Base-by-base conservation (phyloP, 2,888 invertebrate genomes). In the Suillia variegata region DNA sequence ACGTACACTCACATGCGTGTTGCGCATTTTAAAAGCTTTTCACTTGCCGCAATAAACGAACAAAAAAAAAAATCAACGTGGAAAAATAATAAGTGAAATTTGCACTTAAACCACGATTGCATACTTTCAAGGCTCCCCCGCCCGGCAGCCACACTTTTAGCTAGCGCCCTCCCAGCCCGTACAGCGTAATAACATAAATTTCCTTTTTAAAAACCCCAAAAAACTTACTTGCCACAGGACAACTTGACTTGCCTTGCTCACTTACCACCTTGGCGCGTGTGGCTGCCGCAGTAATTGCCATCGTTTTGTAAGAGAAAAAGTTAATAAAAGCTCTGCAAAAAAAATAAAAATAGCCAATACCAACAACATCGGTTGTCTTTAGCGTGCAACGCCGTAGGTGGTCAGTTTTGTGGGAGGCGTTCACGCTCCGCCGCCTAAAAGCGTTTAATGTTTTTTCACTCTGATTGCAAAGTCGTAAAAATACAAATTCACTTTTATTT, bases 361-460 rank as follows among this genome's bases (percentile, higher is more conserved):
- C n/a, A n/a, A n/a, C n/a, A n/a, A n/a, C n/a, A n/a, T n/a, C n/a
- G n/a, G n/a, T n/a, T n/a, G n/a, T n/a, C n/a, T n/a, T n/a, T n/a
- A n/a, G n/a, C n/a, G n/a, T n/a, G n/a, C n/a, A n/a, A n/a, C n/a
- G n/a, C n/a, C n/a, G n/a, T n/a, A n/a, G n/a, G n/a, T n/a, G n/a
- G n/a, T n/a, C n/a, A n/a, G n/a, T n/a, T n/a, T n/a, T n/a, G n/a
- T n/a, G n/a, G n/a, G n/a, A n/a, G n/a, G n/a, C n/a, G n/a, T n/a
- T n/a, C n/a, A n/a, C n/a, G n/a, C n/a, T n/a, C n/a, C n/a, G n/a
- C n/a, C 24, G 38, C 38, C 53, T 22, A 26, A 42, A 22, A 42
- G 45, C 42, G 17, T 45, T 54, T 54, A 54, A 54, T 54, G 54
- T 22, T 38, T 42, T 54, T 42, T 18, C 2, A n/a, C n/a, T n/a